Evolutionary conservation across 2,888 invertebrate genomes (phyloP).

Genomic region (Phytoseiulus persimilis): DNA sequence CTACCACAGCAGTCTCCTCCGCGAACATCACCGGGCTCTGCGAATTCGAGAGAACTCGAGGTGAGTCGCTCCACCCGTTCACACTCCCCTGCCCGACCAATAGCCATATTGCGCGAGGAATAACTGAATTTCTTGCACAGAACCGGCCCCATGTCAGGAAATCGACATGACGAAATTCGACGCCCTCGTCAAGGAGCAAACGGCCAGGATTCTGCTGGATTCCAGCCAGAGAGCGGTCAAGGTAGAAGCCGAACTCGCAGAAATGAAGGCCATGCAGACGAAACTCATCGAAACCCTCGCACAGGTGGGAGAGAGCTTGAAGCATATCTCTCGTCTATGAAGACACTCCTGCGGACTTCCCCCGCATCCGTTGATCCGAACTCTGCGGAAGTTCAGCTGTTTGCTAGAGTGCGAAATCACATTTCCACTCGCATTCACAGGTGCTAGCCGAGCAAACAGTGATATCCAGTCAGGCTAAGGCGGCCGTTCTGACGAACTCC

Average conservation of each 20-base stretch:
- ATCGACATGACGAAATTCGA: neutral
- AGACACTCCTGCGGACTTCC: too few relatives aligned
- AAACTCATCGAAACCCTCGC: constrained; percentile 19
- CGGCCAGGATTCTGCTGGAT: neutral
- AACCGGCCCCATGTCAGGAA: neutral
- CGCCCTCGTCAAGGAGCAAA: neutral
- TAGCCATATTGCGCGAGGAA: too few relatives aligned
- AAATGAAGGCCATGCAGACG: constrained; percentile 24
- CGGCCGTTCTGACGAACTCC: neutral
- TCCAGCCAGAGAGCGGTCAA: constrained; percentile 6
- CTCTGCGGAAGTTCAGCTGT: too few relatives aligned
- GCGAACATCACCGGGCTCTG: neutral
- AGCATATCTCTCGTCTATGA: too few relatives aligned
- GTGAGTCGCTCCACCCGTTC: neutral
- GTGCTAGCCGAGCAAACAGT: constrained; percentile 12
- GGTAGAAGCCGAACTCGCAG: neutral
- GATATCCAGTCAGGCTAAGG: neutral
- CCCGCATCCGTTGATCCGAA: too few relatives aligned
- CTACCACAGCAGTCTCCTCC: neutral
- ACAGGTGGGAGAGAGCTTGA: neutral
- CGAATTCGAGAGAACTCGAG: too few relatives aligned
- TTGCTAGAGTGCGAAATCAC: too few relatives aligned
- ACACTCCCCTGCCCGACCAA: too few relatives aligned
- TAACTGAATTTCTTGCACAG: neutral
- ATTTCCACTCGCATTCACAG: neutral